Conservation (phyloP, 2,888 invertebrate genomes). For the Yponomeuta cagnagella region DNA sequence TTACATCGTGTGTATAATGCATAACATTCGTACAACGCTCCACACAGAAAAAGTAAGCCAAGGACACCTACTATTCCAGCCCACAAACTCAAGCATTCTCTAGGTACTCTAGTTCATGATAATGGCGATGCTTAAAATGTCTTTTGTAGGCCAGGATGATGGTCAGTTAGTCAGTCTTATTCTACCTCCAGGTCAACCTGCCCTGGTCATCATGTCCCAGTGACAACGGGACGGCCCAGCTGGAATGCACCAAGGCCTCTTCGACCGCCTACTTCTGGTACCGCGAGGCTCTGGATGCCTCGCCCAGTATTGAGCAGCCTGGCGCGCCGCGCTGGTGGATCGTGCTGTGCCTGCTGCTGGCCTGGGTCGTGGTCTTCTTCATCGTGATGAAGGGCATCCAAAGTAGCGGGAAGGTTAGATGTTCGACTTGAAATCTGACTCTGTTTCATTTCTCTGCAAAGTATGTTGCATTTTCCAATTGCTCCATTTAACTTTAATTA, state of each 20-base stretch:
- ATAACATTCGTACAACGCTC: too few species aligned
- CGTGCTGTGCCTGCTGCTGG: conserved; percentile 87
- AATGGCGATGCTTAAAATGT: too few species aligned
- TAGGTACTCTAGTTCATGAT: too few species aligned
- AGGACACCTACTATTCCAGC: too few species aligned
- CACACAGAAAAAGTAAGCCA: too few species aligned
- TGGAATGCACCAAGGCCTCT: conserved; percentile 88
- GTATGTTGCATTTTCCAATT: too few species aligned
- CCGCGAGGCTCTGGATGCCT: conserved; percentile 89
- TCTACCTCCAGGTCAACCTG: conserved; percentile 78
- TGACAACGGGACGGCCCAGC: conserved; percentile 79
- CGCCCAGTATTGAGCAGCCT: conserved; percentile 88
- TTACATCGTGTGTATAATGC: too few species aligned
- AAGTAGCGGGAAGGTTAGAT: conserved; percentile 91
- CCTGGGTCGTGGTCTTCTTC: conserved; percentile 94
- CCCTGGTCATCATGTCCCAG: conserved; percentile 91
- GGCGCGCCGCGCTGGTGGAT: conserved; percentile 96
- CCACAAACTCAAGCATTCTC: background rate
- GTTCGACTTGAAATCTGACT: background rate
- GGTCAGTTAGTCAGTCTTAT: too few species aligned
- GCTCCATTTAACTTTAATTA: background rate
- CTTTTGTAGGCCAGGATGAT: too few species aligned
- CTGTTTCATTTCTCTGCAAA: too few species aligned
- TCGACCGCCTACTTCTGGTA: conserved; percentile 97
- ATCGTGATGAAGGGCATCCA: conserved; percentile 98